Evolutionary conservation across 2,113 vertebrate species (phyloP).

Genomic region (Oenanthe melanoleuca): DNA sequence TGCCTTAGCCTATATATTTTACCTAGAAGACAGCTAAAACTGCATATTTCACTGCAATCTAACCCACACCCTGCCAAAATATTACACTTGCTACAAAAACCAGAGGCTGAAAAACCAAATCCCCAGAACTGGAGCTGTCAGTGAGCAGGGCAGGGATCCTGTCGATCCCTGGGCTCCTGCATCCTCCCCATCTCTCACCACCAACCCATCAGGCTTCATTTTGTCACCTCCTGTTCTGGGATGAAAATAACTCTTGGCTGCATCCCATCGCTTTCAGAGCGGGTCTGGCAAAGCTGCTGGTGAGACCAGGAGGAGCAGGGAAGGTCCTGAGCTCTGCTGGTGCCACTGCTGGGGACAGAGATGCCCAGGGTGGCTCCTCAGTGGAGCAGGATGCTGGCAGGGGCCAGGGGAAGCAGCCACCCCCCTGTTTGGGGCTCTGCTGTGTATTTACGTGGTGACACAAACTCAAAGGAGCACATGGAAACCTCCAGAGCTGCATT

Average conservation of each 20-base stretch:
- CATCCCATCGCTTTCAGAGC: neutral
- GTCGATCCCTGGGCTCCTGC: neutral
- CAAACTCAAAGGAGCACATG: fast-evolving
- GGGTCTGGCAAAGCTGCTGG: neutral
- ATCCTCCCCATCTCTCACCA: neutral
- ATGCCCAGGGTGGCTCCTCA: fast-evolving
- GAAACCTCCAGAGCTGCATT: neutral
- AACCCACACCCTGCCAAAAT: neutral
- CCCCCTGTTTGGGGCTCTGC: neutral
- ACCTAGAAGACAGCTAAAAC: neutral
- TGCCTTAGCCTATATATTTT: neutral
- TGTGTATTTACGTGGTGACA: fast-evolving
- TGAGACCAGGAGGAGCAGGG: neutral
- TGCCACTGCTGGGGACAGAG: fast-evolving
- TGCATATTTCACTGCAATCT: neutral
- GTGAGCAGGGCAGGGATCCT: neutral
- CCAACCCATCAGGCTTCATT: constrained; percentile 1
- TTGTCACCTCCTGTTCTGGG: constrained; percentile 27
- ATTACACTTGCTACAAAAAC: neutral
- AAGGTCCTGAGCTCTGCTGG: neutral
- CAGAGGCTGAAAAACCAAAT: neutral
- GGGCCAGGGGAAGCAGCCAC: neutral
- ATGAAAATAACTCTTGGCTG: constrained; percentile 9
- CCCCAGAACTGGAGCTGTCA: neutral
- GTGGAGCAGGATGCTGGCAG: fast-evolving